Base-by-base conservation (phyloP, 2,888 invertebrate genomes). In the Scaptomyza flava region DNA sequence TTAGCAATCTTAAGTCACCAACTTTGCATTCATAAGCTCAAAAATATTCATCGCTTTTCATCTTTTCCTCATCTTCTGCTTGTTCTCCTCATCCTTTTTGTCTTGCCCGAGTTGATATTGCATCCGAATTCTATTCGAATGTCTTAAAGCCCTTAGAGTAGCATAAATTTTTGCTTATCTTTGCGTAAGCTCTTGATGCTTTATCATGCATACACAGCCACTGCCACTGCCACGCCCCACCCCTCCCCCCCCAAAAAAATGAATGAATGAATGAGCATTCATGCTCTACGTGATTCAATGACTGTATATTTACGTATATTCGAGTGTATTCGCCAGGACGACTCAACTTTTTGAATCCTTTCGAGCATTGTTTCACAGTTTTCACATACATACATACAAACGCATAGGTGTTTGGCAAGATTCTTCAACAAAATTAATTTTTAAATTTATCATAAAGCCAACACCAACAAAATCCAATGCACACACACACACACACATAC, bases 391-490 rank as follows among this genome's bases (percentile, higher is more conserved):
- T 7, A 36, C 33, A 34, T 36, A 36, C 14, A 36, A 2, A 36
- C n/a, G 6, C 41, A 38, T 38, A 68, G 62, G 64, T 68, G 62
- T 51, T 68, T 60, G 12, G 57, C 47, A 65, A 66, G 68, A 62
- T 66, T 66, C 46, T 52, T 14, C 41, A 59, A 52, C 65, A 54
- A 76, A 76, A 69, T 81, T 69, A 76, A 79, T 70, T 81, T 79
- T 76, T 79, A 81, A 79, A 81, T 79, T 79, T 72, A 81, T 79
- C 72, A 79, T 65, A 75, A 79, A 79, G 56, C 31, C 61, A 43
- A 62, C 50, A 65, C 48, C 42, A 46, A 56, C 27, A 27, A 72
- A 71, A 63, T 52, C 59, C 42, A 48, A 52, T 57, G 51, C 57
- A 47, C 53, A 6, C 54, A 56, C 59, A 53, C 58, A 51, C 56